Evolutionary conservation across 1,140 invertebrate genomes (phyloP), one percentile per base, ranked within the genome.

Genomic region (Notospermus geniculatus): DNA sequence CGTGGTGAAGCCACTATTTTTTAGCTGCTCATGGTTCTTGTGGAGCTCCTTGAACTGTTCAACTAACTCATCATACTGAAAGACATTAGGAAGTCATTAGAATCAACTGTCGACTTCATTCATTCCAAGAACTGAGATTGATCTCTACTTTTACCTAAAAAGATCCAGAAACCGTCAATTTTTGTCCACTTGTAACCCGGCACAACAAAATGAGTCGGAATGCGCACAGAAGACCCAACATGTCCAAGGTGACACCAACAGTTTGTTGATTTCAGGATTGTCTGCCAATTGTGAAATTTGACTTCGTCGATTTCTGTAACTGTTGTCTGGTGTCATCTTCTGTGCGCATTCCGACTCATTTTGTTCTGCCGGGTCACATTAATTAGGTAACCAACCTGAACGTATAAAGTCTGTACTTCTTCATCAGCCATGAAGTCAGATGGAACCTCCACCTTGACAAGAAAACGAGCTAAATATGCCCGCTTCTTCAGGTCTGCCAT

Each of bases 41-140:
- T 94, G 91, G 1, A 87, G 81, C 2, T 86, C 84, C 81, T 92
- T 93, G 76, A 94, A 94, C 69, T 90, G 87, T 62, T 91, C 88
- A 46, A 93, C 90, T n/a, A 90, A 75, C 65, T 84, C 84, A 61
- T 89, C 86, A 82, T 93, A 93, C 78, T 91, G 61, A 19, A 66
- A 67, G 57, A 17, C 39, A 36, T 39, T 59, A 52, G 22, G 28
- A 2, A 9, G n/a, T 23, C 59, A 61, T 36, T 17, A 45, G 22
- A 30, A 15, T 25, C 15, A 1, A 60, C 28, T 23, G 1, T 55
- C 4, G 29, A 45, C n/a, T 29, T 7, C 23, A 55, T 2, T 56
- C 29, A 30, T 25, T 17, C 11, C 2, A 43, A 1, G 45, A 23
- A 56, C 9, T 28, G 2, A 32, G 15, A n/a, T 30, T 29, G 13